Conservation (phyloP, 2,888 invertebrate genomes). For the Osmoderma eremita region DNA sequence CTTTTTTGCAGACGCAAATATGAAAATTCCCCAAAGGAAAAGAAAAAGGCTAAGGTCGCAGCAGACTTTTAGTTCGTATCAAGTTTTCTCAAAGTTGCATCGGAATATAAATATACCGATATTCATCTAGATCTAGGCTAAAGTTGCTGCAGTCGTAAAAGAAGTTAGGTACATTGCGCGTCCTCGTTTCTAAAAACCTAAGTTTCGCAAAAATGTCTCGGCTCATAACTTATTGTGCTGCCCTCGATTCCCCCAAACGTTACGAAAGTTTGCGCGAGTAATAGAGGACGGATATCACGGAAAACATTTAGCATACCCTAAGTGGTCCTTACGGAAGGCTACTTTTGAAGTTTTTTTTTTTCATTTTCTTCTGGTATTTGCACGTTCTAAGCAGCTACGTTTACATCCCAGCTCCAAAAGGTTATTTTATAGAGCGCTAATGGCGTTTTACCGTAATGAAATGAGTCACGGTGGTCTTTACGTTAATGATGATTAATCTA, state of each 20-base stretch:
- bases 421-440: too few species aligned
- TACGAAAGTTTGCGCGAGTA: constrained; percentile 13
- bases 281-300: constrained; percentile 5
- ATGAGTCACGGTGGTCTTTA: too few species aligned
- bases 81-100: constrained; percentile 23
- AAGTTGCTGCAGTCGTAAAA: constrained; percentile 21
- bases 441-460: too few species aligned
- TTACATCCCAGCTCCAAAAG: too few species aligned
- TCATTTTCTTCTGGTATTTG: too few species aligned
- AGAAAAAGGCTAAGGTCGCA: constrained; percentile 1
- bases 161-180: constrained; percentile 2
- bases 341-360: neutral
- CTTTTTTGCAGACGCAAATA: constrained; percentile 1
- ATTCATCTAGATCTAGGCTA: constrained; percentile 30
- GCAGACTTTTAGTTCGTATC: constrained; percentile 15
- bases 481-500: too few species aligned
- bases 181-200: constrained; percentile 8
- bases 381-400: too few species aligned
- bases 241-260: constrained; percentile 16
- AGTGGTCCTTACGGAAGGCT: neutral
- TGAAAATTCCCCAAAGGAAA: neutral
- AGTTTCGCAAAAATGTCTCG: constrained; percentile 21
- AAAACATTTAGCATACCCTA: constrained; percentile 24
- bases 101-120: constrained; percentile 24
- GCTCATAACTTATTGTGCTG: constrained; percentile 15